Evolutionary conservation across 2,797 vertebrate genomes (phyloP).

Genomic region (Hippocampus kuda): DNA sequence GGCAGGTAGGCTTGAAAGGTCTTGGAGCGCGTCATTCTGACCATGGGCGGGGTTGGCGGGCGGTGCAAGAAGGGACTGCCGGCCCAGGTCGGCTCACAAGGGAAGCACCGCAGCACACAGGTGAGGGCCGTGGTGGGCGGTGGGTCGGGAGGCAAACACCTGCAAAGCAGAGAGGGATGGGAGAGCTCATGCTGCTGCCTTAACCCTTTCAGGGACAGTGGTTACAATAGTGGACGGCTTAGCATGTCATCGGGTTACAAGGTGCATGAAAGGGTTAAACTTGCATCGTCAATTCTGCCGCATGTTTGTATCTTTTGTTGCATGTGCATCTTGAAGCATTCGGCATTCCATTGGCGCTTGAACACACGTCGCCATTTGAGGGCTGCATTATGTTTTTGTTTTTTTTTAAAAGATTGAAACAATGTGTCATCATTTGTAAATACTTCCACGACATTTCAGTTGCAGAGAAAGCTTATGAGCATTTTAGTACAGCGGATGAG

Average conservation of each 20-base stretch:
- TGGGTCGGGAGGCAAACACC: constrained; percentile 81
- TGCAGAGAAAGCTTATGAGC: no score
- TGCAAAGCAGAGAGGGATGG: constrained; percentile 24
- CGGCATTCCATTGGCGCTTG: not conserved
- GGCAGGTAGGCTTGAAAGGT: constrained; percentile 98
- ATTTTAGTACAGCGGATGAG: not conserved
- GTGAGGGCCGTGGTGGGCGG: constrained; percentile 98
- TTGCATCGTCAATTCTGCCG: constrained; percentile 9
- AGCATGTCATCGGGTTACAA: no score
- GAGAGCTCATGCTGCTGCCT: constrained; percentile 12
- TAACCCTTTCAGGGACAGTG: not conserved
- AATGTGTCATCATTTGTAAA: not conserved
- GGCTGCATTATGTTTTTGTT: no score
- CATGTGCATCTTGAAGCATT: not conserved
- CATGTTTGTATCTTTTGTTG: constrained; percentile 17
- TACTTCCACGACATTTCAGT: not conserved
- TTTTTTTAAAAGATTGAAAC: no score
- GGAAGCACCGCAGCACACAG: constrained; percentile 98
- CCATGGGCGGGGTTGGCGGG: constrained; percentile 87
- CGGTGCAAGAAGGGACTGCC: constrained; percentile 91
- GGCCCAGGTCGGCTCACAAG: constrained; percentile 96
- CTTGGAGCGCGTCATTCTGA: constrained; percentile 87
- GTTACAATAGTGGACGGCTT: no score
- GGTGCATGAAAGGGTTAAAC: not conserved
- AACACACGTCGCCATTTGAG: not conserved